phyloP scores from a whole-genome alignment of 2,888 invertebrate genomes.

The Agriopis marginaria region DNA sequence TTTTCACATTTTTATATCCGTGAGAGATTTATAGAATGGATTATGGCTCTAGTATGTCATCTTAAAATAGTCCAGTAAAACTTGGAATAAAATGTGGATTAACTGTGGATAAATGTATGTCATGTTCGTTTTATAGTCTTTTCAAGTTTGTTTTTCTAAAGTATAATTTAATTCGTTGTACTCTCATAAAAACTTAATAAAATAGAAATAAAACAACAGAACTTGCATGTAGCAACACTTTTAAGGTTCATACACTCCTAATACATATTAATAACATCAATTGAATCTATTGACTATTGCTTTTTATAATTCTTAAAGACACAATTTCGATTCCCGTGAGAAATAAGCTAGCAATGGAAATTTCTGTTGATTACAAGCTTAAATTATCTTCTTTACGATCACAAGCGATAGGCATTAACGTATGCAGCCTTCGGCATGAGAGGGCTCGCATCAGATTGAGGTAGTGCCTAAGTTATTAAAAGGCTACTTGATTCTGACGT shows the following conservation, averaged over 20 bases:
- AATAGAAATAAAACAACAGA: slow-evolving; percentile 25
- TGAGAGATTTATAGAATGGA: slow-evolving; percentile 17
- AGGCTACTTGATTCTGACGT: slow-evolving; percentile 5
- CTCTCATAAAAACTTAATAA: slow-evolving; percentile 24
- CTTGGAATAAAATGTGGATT: slow-evolving; percentile 8
- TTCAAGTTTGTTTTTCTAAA: slow-evolving; percentile 3
- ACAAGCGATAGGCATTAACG: slow-evolving; percentile 14
- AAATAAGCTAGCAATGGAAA: slow-evolving; percentile 45
- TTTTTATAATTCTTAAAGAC: slow-evolving; percentile 48
- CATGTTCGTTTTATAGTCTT: slow-evolving; percentile 9
- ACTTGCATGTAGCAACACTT: slow-evolving; percentile 35
- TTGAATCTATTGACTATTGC: slow-evolving; percentile 44
- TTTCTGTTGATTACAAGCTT: slow-evolving; percentile 45
- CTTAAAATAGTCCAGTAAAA: slow-evolving; percentile 19
- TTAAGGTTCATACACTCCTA: slow-evolving; percentile 39
- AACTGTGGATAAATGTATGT: slow-evolving; percentile 13
- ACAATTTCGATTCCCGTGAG: slow-evolving; percentile 54
- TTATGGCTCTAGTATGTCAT: slow-evolving; percentile 20
- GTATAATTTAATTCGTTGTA: slow-evolving; percentile 5
- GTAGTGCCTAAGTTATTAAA: slow-evolving; percentile 15
- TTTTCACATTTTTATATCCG: slow-evolving; percentile 31
- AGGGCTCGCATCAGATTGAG: slow-evolving; percentile 8
- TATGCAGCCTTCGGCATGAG: slow-evolving; percentile 13
- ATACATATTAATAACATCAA: slow-evolving; percentile 46
- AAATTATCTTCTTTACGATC: slow-evolving; percentile 37